phyloP scores from a whole-genome alignment of 1,140 invertebrate species.

The Polypedilum pembai region DNA sequence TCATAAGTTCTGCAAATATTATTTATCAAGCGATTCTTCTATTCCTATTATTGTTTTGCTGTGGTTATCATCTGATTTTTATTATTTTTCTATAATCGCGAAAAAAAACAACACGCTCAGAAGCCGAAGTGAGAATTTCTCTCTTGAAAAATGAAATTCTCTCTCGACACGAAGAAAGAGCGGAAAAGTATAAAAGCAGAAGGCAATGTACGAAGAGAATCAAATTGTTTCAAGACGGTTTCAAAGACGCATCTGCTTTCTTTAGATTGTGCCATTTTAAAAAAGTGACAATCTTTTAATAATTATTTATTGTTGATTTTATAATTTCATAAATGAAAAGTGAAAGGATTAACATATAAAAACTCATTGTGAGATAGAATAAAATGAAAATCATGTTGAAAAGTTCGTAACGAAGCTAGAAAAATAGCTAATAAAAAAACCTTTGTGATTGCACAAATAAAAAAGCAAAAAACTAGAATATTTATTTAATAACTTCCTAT shows the following conservation, averaged over 20 bases:
- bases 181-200: conserved; percentile 4
- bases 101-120: no score
- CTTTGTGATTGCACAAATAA: background rate
- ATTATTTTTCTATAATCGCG: no score
- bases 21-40: no score
- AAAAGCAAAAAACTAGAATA: conserved; percentile 18
- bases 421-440: background rate
- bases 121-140: background rate
- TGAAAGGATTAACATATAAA: no score
- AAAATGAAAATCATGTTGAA: no score
- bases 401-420: background rate
- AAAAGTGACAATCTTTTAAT: background rate
- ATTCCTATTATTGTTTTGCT: no score
- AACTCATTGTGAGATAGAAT: no score
- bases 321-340: background rate
- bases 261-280: conserved; percentile 7
- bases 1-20: no score
- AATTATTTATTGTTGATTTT: no score
- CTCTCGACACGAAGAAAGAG: background rate
- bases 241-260: conserved; percentile 3
- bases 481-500: background rate
- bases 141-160: background rate
- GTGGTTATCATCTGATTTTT: no score
- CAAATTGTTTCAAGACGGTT: background rate
- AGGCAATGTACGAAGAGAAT: background rate